These are phyloP conservation scores for Calcarius lapponicus DNA, from an alignment of 2,797 vertebrate genomes.

Conservation along the genomic window DNA sequence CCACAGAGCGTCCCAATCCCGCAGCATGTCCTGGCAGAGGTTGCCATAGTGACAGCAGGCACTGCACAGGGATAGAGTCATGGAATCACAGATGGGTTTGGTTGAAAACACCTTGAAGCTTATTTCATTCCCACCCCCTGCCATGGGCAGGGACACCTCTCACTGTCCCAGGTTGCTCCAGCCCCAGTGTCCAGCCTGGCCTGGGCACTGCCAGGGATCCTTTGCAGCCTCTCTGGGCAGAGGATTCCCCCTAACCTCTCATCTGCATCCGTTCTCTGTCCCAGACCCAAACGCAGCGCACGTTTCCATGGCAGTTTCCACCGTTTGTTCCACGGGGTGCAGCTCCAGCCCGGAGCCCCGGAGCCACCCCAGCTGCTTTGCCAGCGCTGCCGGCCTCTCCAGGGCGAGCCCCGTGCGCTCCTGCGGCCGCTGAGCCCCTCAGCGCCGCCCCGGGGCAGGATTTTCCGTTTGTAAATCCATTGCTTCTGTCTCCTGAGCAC, in stretches of 20 bases:
- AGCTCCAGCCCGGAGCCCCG: background rate
- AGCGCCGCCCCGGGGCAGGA: accelerated
- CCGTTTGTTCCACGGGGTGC: accelerated
- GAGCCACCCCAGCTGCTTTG: background rate
- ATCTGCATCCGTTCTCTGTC: background rate
- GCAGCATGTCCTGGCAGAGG: background rate
- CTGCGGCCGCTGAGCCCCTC: background rate
- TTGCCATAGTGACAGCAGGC: conserved; percentile 9
- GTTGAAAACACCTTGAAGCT: background rate
- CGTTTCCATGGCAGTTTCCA: background rate
- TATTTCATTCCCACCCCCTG: background rate
- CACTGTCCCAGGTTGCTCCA: background rate
- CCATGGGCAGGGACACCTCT: background rate
- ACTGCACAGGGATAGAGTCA: background rate
- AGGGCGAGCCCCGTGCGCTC: background rate
- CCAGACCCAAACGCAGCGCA: background rate
- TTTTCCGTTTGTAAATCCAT: background rate
- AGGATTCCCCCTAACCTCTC: no score
- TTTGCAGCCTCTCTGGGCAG: background rate
- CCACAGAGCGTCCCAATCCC: background rate
- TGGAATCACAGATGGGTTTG: background rate
- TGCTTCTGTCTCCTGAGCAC: background rate
- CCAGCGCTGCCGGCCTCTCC: accelerated
- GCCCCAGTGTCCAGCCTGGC: no score
- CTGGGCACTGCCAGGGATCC: background rate